Conservation (phyloP, 2,797 vertebrate species). For the Alca torda region DNA sequence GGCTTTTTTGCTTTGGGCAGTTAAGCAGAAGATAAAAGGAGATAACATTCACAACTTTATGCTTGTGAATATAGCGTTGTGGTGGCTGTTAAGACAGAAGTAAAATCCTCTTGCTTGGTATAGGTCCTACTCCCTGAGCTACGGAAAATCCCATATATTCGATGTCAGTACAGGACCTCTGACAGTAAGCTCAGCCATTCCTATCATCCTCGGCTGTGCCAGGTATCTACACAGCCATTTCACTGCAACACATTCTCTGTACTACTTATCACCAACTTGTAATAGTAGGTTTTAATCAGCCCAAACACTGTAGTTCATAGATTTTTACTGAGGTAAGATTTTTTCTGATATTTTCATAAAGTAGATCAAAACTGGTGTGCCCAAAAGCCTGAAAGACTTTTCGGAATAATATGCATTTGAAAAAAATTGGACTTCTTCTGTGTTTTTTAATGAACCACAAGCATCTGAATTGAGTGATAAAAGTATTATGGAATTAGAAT, state of each 20-base stretch:
- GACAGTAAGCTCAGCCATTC: neutral
- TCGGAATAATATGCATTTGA: neutral
- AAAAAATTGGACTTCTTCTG: neutral
- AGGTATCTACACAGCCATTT: neutral
- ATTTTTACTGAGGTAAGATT: neutral
- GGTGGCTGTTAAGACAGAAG: neutral
- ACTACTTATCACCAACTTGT: neutral
- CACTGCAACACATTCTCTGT: neutral
- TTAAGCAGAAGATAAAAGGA: neutral
- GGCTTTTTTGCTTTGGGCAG: neutral
- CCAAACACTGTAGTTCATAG: neutral
- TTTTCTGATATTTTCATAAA: neutral
- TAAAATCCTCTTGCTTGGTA: neutral
- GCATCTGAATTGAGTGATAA: conserved; percentile 16
- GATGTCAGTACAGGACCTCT: neutral
- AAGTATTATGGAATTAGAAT: neutral
- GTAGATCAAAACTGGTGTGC: neutral
- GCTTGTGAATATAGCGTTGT: neutral
- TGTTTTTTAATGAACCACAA: neutral
- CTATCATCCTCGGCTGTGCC: neutral
- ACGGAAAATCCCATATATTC: neutral
- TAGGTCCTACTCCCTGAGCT: neutral
- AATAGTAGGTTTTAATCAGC: neutral
- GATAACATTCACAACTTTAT: neutral
- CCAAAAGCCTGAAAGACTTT: neutral